These are phyloP conservation scores for Sycophila sp. DNA, from an alignment of 1,140 invertebrate species.

Conservation along the genomic window DNA sequence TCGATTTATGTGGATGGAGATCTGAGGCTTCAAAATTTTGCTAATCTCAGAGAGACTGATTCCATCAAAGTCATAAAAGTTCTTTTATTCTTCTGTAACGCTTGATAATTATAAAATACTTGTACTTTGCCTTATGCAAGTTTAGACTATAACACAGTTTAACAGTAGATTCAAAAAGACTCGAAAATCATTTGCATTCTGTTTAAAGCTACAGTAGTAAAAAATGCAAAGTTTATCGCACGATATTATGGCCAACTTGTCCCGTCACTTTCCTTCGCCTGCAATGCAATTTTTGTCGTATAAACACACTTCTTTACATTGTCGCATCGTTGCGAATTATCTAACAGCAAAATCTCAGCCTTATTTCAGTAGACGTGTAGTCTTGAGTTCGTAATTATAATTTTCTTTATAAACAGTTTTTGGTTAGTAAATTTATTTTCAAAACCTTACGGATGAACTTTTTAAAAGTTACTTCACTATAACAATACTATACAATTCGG, in stretches of 20 bases:
- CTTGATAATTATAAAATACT: constrained; percentile 38
- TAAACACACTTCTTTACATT: constrained; percentile 16
- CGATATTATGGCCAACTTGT: constrained; percentile 39
- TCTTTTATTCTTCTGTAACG: constrained; percentile 22
- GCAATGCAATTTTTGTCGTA: constrained; percentile 26
- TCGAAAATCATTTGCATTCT: constrained; percentile 39
- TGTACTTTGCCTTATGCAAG: constrained; percentile 36
- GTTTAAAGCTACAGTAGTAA: constrained; percentile 37
- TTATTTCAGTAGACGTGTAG: constrained; percentile 19
- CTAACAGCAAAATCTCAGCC: constrained; percentile 31
- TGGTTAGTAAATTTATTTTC: constrained; percentile 21
- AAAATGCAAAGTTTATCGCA: constrained; percentile 41
- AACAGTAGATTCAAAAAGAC: constrained; percentile 38
- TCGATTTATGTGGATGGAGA: constrained; percentile 33
- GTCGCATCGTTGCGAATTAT: constrained; percentile 25
- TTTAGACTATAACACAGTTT: constrained; percentile 41
- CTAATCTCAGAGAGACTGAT: constrained; percentile 25
- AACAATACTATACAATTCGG: too few species aligned
- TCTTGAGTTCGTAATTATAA: constrained; percentile 21
- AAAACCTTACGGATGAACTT: constrained; percentile 8
- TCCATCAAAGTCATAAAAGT: constrained; percentile 29
- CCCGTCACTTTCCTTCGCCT: constrained; percentile 24
- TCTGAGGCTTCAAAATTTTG: constrained; percentile 26
- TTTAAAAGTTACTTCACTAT: constrained; percentile 6
- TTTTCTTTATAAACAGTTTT: constrained; percentile 31